Conservation (phyloP, 2,113 vertebrate genomes). For the Catagonus wagneri region DNA sequence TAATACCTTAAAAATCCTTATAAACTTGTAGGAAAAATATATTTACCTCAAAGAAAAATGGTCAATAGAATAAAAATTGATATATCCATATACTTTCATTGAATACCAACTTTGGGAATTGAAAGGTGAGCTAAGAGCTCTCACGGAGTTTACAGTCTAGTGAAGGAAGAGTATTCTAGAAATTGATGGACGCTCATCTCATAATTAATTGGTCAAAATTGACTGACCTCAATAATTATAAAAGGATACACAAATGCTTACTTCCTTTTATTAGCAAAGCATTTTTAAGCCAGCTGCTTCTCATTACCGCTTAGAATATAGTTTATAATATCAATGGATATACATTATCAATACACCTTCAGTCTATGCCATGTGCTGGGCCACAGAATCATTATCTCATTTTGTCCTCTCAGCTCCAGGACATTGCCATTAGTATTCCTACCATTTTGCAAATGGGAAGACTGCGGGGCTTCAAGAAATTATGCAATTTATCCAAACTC, state of each 20-base stretch:
- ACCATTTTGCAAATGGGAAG: neutral
- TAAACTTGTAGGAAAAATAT: neutral
- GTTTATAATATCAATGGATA: neutral
- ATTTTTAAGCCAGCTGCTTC: neutral
- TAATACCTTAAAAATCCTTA: neutral
- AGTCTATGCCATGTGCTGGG: neutral
- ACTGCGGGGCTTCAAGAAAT: neutral
- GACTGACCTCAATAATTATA: conserved; percentile 2
- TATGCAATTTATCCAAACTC: neutral
- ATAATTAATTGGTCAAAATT: conserved; percentile 2
- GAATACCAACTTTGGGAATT: neutral
- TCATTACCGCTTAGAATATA: neutral
- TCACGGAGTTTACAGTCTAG: neutral
- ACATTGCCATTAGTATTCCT: neutral
- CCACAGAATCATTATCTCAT: neutral
- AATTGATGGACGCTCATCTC: neutral
- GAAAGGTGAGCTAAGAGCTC: neutral
- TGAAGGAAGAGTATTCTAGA: neutral
- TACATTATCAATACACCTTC: neutral
- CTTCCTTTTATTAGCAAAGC: neutral
- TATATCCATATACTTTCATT: neutral
- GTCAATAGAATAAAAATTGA: neutral
- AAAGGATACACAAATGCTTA: neutral
- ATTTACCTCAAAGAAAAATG: neutral
- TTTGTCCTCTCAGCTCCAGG: neutral